Evolutionary conservation across 2,888 invertebrate species (phyloP), one percentile per base, ranked within the genome.

Genomic region (Pasiphila rectangulata): DNA sequence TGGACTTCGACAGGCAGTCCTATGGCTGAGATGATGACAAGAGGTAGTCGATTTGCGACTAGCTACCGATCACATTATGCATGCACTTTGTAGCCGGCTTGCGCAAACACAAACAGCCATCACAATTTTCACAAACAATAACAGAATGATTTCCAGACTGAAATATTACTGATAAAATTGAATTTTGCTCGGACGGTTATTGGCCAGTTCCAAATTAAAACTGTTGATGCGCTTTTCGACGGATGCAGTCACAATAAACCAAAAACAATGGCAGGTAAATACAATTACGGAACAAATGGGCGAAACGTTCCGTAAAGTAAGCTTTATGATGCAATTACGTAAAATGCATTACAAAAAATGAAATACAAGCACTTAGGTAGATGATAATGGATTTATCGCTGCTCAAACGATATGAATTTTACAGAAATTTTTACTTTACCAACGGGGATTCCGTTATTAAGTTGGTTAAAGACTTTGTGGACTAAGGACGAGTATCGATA

Each of bases 111-210:
- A 19, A 32, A 5, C 24, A n/a, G 23, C 23, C 10, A 21, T 19
- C 23, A 40, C 29, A 24, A 20, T 20, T 41, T 41, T 19, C 13
- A 17, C 42, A 46, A 39, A 42, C 34, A 42, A 25, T 17, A n/a
- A 39, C 23, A 27, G 4, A 41, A 40, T 35, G 32, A 38, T 46
- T 45, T 41, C 24, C 29, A 35, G 36, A 5, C 35, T 51, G 51
- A 46, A 51, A 46, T 51, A 42, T 51, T 39, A 40, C 43, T 24
- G 24, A 39, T 46, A 39, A 39, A 39, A 46, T 46, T 42, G 30
- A 30, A 46, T 51, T 46, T 37, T 25, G 20, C 10, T 20, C 35
- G 13, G 35, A 32, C 23, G 12, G 42, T 37, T 42, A 47, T 48
- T 48, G 48, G 39, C 29, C 21, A 27, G 21, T 42, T 32, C 23